Conservation (phyloP, 2,113 vertebrate genomes). For the Halcyon malimbica region DNA sequence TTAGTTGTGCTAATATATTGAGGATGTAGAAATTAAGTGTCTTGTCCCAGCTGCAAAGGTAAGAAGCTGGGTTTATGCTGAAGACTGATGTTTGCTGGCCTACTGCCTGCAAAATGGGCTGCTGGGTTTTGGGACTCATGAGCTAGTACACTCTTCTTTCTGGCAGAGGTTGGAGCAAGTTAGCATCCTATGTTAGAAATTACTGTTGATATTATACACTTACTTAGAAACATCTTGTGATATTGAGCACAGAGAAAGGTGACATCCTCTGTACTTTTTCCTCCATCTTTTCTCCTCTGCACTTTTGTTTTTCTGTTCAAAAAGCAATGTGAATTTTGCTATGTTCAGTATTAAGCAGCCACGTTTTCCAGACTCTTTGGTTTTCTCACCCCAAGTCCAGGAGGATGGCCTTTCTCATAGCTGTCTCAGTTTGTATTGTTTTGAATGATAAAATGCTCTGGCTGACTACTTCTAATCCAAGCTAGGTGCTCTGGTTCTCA, state of each 20-base stretch:
- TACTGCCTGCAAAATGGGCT: neutral
- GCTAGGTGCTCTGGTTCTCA: neutral
- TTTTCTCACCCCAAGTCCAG: neutral
- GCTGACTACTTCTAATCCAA: neutral
- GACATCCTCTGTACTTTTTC: neutral
- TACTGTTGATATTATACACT: neutral
- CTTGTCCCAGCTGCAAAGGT: neutral
- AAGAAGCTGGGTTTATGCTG: neutral
- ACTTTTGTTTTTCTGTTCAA: neutral
- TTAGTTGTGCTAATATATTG: neutral
- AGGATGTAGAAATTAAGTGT: neutral
- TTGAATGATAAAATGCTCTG: neutral
- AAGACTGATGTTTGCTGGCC: neutral
- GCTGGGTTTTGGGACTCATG: neutral
- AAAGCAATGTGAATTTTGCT: neutral
- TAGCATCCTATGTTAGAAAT: neutral
- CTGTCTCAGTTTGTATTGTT: neutral
- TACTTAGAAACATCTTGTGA: neutral
- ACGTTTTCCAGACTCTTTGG: neutral
- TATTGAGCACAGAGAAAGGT: neutral
- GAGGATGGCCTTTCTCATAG: neutral
- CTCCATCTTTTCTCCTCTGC: neutral
- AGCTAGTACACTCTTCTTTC: fast-evolving
- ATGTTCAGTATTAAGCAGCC: neutral
- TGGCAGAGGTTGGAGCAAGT: neutral